These are phyloP conservation scores for Cosmorhoe ocellata DNA, from an alignment of 2,888 invertebrate genomes.

Conservation along the genomic window DNA sequence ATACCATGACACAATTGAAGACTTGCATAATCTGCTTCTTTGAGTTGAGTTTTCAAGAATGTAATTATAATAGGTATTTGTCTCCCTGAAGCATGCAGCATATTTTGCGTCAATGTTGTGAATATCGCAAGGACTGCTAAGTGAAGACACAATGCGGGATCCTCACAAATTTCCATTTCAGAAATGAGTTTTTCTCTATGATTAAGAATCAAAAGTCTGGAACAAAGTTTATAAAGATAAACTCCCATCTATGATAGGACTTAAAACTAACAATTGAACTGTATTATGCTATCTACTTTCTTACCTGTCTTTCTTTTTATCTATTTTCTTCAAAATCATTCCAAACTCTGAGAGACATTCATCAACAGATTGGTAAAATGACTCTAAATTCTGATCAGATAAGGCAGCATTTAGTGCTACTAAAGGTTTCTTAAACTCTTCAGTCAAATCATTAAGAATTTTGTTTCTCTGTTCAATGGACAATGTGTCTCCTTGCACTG, in stretches of 20 bases:
- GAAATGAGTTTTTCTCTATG: slow-evolving; percentile 92
- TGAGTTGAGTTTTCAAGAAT: slow-evolving; percentile 87
- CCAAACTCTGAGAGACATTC: slow-evolving; percentile 86
- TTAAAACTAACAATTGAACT: too few species aligned
- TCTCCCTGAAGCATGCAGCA: slow-evolving; percentile 96
- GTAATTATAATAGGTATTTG: slow-evolving; percentile 92
- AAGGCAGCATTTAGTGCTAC: slow-evolving; percentile 86
- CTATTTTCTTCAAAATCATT: slow-evolving; percentile 92
- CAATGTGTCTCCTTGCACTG: slow-evolving; percentile 82
- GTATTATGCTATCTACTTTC: slow-evolving; percentile 17
- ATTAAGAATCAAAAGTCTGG: slow-evolving; percentile 87
- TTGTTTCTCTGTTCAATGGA: slow-evolving; percentile 87
- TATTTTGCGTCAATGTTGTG: slow-evolving; percentile 89
- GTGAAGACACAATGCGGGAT: slow-evolving; percentile 91
- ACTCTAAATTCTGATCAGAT: slow-evolving; percentile 87
- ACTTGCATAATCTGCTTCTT: slow-evolving; percentile 83
- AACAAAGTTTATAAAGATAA: slow-evolving; percentile 30
- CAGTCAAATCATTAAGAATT: slow-evolving; percentile 85
- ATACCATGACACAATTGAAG: slow-evolving; percentile 91
- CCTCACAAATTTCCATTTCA: slow-evolving; percentile 88
- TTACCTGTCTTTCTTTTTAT: slow-evolving; percentile 92
- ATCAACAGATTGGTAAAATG: slow-evolving; percentile 90
- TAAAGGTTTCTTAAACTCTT: slow-evolving; percentile 86
- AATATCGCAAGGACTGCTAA: slow-evolving; percentile 90
- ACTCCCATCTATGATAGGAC: too few species aligned